phyloP scores from a whole-genome alignment of 2,797 vertebrate genomes.

The Threskiornis aethiopicus region DNA sequence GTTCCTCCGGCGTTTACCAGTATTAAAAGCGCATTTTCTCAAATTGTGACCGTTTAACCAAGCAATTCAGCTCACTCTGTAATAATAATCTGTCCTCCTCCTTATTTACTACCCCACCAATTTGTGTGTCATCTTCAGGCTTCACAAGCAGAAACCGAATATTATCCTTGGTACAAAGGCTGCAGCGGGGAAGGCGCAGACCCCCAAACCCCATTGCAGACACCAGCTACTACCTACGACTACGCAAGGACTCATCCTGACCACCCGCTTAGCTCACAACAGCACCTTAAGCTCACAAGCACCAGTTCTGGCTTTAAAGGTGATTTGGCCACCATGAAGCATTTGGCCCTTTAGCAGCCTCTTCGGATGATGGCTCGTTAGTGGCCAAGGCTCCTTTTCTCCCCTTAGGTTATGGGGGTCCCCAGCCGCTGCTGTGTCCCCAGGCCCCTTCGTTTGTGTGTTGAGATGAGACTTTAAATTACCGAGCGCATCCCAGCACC shows the following conservation, averaged over 20 bases:
- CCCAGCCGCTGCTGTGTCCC: fast-evolving
- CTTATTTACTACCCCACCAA: neutral
- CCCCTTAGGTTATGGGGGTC: neutral
- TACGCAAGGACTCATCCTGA: neutral
- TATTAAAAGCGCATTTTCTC: neutral
- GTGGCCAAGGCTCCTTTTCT: neutral
- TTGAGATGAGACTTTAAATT: neutral
- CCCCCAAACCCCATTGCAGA: neutral
- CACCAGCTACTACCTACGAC: neutral
- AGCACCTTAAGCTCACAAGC: neutral
- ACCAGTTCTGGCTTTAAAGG: neutral
- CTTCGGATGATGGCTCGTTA: fast-evolving
- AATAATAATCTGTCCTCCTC: neutral
- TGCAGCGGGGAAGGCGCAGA: neutral
- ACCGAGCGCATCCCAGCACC: fast-evolving
- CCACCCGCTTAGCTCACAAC: fast-evolving
- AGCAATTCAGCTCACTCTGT: neutral
- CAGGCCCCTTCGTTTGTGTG: fast-evolving
- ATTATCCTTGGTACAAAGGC: neutral
- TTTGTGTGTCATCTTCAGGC: neutral
- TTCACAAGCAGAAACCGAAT: neutral
- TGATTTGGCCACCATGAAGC: neutral
- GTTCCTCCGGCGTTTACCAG: neutral
- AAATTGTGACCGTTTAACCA: neutral
- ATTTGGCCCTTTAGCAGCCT: neutral